A percentile compares a stretch with the other conserved stretches of the same genome.
Conservation (phyloP, 2,888 invertebrate genomes). For the Megastigmus dorsalis region DNA sequence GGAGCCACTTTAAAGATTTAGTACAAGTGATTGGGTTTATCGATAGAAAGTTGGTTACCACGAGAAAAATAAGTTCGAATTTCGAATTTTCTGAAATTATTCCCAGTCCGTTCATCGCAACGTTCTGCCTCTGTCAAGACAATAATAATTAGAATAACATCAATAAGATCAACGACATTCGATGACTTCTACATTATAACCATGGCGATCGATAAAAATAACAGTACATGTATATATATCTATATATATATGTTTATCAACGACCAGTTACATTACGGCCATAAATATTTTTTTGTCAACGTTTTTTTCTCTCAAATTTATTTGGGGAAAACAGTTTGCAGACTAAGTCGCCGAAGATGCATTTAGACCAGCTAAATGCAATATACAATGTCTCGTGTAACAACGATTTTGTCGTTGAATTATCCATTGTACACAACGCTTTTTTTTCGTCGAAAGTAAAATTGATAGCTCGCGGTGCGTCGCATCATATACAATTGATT, state of each 20-base stretch:
- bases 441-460: background rate
- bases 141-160: slow-evolving; percentile 15
- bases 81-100: no score
- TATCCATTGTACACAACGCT: background rate
- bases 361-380: slow-evolving; percentile 70
- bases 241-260: no score
- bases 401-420: background rate
- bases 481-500: slow-evolving; percentile 1
- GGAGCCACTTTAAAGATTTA: no score
- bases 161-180: slow-evolving; percentile 19
- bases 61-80: no score
- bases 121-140: background rate
- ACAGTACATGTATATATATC: slow-evolving; percentile 35
- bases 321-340: slow-evolving; percentile 24
- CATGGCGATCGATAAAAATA: slow-evolving; percentile 26
- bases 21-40: no score
- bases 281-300: slow-evolving; percentile 16
- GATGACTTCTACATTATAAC: slow-evolving; percentile 17
- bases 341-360: slow-evolving; percentile 2
- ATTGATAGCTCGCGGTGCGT: background rate
- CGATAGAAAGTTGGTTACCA: no score
- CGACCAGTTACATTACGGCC: slow-evolving; percentile 17
- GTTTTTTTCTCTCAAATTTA: background rate
- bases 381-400: slow-evolving; percentile 25
- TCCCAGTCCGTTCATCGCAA: slow-evolving; percentile 4